Percentiles rank a stretch among this genome's conserved stretches.
Conservation (phyloP, 2,113 vertebrate species). For the Eonycteris spelaea region DNA sequence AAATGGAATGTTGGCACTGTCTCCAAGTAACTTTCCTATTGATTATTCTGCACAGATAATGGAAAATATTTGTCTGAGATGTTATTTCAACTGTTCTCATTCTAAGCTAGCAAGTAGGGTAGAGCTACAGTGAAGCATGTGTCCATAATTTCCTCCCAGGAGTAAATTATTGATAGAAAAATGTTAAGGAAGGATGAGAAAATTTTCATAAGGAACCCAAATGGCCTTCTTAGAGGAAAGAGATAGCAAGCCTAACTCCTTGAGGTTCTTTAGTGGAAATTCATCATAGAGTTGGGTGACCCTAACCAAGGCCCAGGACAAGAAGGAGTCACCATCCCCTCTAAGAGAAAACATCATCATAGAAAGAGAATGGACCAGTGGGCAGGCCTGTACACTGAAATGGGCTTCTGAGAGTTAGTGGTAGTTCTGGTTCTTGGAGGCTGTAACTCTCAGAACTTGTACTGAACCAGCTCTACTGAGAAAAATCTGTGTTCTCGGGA, state of each 20-base stretch:
- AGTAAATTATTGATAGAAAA: background rate
- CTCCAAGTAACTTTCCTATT: conserved; percentile 1
- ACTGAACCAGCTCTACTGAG: background rate
- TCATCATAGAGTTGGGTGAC: background rate
- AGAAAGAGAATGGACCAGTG: background rate
- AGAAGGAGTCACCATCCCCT: background rate
- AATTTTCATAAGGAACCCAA: background rate
- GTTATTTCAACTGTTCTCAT: conserved; percentile 23
- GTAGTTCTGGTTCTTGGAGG: background rate
- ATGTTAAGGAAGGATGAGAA: background rate
- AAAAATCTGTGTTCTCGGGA: background rate
- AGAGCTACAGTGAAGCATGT: background rate
- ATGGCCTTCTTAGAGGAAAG: background rate
- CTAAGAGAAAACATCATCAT: background rate
- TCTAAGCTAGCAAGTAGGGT: background rate
- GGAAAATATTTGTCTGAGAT: conserved; percentile 39
- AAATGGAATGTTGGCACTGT: background rate
- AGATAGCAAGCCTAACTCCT: background rate
- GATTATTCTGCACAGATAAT: conserved; percentile 50
- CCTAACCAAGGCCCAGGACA: background rate
- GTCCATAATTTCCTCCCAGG: background rate
- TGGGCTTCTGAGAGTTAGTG: background rate
- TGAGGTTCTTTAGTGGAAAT: background rate
- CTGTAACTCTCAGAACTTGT: too few relatives aligned
- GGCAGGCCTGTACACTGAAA: background rate